A percentile compares a stretch with the other conserved stretches of the same genome.
These are phyloP conservation scores for Neoscelio sp. DNA, from an alignment of 2,888 invertebrate species.

Conservation along the genomic window DNA sequence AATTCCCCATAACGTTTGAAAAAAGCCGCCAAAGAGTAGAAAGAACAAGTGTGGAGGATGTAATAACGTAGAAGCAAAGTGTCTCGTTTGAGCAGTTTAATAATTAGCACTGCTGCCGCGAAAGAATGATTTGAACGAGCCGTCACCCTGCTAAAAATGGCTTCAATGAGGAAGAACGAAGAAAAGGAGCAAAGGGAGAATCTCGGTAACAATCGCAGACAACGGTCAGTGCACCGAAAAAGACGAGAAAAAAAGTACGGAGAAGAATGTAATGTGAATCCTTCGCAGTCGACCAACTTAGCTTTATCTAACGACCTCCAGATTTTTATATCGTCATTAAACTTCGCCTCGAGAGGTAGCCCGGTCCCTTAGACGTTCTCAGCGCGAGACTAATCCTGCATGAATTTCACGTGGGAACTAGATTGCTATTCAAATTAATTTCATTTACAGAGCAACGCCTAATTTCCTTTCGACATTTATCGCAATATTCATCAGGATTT, in stretches of 20 bases:
- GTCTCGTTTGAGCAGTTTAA: constrained; percentile 61
- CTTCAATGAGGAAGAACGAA: constrained; percentile 60
- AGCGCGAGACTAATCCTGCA: constrained; percentile 50
- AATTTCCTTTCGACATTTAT: constrained; percentile 22
- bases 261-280: constrained; percentile 67
- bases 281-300: constrained; percentile 55
- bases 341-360: constrained; percentile 74
- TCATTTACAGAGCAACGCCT: constrained; percentile 30
- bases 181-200: constrained; percentile 57
- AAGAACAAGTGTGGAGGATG: constrained; percentile 59
- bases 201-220: constrained; percentile 71
- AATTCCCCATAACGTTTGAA: constrained; percentile 3
- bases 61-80: constrained; percentile 55
- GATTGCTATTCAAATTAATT: constrained; percentile 70
- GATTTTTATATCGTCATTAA: constrained; percentile 80
- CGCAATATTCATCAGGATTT: neutral
- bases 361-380: constrained; percentile 61
- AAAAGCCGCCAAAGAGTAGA: constrained; percentile 26
- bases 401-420: constrained; percentile 72
- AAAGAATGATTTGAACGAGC: constrained; percentile 63
- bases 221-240: constrained; percentile 74
- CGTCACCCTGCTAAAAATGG: constrained; percentile 65
- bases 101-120: constrained; percentile 51
- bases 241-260: constrained; percentile 54
- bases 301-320: constrained; percentile 76